Conservation (phyloP, 2,113 vertebrate species). For the Myanophis thanlyinensis region DNA sequence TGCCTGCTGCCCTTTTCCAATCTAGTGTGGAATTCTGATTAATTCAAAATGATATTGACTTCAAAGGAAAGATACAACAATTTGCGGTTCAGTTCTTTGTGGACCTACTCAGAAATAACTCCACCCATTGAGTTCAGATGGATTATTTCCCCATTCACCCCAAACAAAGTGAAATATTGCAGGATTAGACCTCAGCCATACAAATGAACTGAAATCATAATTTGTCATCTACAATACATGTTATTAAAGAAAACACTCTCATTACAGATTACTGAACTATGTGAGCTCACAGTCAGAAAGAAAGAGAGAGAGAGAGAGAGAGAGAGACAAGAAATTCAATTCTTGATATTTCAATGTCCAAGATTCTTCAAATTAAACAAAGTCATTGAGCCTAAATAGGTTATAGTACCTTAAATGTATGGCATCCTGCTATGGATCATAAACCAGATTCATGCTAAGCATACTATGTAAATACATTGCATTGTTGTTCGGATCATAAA, state of each 20-base stretch:
- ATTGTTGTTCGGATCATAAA: background rate
- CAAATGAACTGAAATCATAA: background rate
- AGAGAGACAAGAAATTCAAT: background rate
- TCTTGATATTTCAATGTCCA: background rate
- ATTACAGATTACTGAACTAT: background rate
- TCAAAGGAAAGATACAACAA: background rate
- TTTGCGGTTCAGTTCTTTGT: background rate
- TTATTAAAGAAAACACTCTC: background rate
- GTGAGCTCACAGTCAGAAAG: background rate
- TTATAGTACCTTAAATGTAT: background rate
- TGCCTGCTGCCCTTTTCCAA: background rate
- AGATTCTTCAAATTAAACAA: background rate
- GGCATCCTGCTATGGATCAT: background rate
- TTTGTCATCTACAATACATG: background rate
- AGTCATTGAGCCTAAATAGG: background rate
- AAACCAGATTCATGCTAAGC: background rate
- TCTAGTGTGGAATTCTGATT: background rate
- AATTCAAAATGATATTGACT: background rate
- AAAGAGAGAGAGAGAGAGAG: no score
- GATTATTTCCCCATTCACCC: background rate
- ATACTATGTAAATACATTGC: background rate
- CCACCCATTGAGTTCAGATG: background rate
- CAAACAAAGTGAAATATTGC: background rate
- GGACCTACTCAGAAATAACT: background rate
- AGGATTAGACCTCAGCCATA: background rate